Evolutionary conservation across 1,140 invertebrate species (phyloP), one percentile per base, ranked within the genome.

Genomic region (Eubasilissa regina): DNA sequence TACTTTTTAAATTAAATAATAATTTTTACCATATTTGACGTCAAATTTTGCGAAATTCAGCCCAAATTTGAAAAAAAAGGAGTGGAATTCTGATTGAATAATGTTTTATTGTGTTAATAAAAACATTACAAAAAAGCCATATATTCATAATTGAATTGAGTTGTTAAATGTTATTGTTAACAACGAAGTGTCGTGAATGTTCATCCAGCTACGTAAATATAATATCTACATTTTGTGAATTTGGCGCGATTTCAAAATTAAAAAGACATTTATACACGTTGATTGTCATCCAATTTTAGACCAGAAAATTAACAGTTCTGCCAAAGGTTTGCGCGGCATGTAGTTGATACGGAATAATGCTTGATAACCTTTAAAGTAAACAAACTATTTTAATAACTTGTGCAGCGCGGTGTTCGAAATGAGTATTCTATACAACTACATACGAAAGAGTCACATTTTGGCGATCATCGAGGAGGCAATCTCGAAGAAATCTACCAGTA

Each of bases 381-480:
- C 43, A 47, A 70, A 17, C 45, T 17, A 87, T 80, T 80, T 53
- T 60, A n/a, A 35, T 35, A 35, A 35, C 6, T 35, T 35, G 25
- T 35, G 25, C 25, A 35, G 25, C 25, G 25, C 25, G 25, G 25
- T 35, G 25, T 35, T 35, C 81, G 87, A 87, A 86, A 90, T 91
- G 90, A 90, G 89, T 89, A 86, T 89, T 83, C 86, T 92, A 79
- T 90, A 90, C 84, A 89, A 91, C 85, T 92, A 91, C 83, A 90
- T 92, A 83, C 91, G 91, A 86, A 89, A 89, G 85, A 91, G 92
- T 84, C 90, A 92, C 78, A 91, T 91, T 84, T 83, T 92, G 80
- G 91, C 91, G 44, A 87, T 91, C 81, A 91, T 92, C 81, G 91
- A 92, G 87, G 88, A 90, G 83, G 91, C 90, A 17, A 88, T 91